phyloP scores from a whole-genome alignment of 2,888 invertebrate genomes.

The Chromoteleia sp. region DNA sequence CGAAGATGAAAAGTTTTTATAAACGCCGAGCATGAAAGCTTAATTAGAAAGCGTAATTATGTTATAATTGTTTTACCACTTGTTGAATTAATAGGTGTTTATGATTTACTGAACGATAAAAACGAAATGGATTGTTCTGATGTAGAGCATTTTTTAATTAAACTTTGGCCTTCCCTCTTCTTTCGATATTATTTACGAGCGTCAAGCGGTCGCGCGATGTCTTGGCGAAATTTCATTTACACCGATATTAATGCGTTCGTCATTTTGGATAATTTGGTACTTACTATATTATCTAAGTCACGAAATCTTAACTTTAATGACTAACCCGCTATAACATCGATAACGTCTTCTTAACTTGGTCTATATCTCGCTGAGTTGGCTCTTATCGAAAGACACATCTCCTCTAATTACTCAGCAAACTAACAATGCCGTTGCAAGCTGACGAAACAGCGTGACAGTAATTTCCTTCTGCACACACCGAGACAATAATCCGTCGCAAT shows the following conservation, averaged over 20 bases:
- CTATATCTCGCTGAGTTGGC: constrained; percentile 42
- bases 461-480: constrained; percentile 44
- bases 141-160: too few species aligned
- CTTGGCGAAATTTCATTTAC: constrained; percentile 1
- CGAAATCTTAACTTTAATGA: constrained; percentile 47
- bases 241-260: constrained; percentile 25
- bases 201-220: neutral
- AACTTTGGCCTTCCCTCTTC: too few species aligned
- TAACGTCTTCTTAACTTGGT: constrained; percentile 60
- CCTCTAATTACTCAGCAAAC: constrained; percentile 58
- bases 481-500: constrained; percentile 19
- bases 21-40: neutral
- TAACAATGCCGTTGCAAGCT: constrained; percentile 52
- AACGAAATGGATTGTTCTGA: too few species aligned
- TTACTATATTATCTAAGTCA: constrained; percentile 22
- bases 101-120: too few species aligned
- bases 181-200: too few species aligned
- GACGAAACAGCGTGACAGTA: constrained; percentile 55
- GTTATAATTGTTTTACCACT: constrained; percentile 18
- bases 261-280: constrained; percentile 42
- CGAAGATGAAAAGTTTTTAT: constrained; percentile 7
- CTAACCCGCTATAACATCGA: constrained; percentile 50
- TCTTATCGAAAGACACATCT: constrained; percentile 59
- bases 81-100: constrained; percentile 19
- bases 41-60: constrained; percentile 11